Conservation (phyloP, 2,113 vertebrate species). For the Penelope pileata region DNA sequence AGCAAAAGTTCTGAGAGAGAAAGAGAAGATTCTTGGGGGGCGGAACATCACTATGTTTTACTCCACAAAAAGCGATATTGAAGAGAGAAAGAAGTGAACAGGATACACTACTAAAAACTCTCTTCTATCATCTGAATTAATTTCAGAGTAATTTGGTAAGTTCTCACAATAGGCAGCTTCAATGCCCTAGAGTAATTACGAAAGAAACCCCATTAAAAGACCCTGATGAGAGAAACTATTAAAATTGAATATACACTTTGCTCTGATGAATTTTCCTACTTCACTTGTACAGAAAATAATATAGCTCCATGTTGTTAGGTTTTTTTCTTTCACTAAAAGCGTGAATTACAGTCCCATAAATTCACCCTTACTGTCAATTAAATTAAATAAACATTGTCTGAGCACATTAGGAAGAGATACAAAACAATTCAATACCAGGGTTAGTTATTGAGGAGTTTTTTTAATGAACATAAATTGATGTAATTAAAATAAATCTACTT, state of each 20-base stretch:
- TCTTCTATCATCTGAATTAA: neutral
- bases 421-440: conserved; percentile 49
- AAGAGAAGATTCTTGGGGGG: neutral
- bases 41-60: neutral
- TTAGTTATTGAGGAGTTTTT: conserved; percentile 23
- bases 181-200: conserved; percentile 5
- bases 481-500: conserved; percentile 55
- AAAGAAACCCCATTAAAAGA: conserved; percentile 28
- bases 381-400: conserved; percentile 55
- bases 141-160: neutral
- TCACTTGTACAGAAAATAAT: conserved; percentile 25
- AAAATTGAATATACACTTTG: conserved; percentile 12
- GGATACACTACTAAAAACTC: neutral
- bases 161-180: neutral
- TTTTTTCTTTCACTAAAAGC: neutral
- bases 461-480: conserved; percentile 49
- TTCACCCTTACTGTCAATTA: conserved; percentile 49
- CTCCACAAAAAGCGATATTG: neutral
- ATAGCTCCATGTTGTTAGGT: neutral
- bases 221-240: conserved; percentile 11
- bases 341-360: conserved; percentile 36
- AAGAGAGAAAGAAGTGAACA: neutral
- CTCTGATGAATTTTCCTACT: conserved; percentile 24
- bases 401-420: conserved; percentile 44
- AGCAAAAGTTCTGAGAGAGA: neutral